A percentile compares a stretch with the other conserved stretches of the same genome.
phyloP scores from a whole-genome alignment of 2,888 invertebrate genomes.

The Ochlodes sylvanus region DNA sequence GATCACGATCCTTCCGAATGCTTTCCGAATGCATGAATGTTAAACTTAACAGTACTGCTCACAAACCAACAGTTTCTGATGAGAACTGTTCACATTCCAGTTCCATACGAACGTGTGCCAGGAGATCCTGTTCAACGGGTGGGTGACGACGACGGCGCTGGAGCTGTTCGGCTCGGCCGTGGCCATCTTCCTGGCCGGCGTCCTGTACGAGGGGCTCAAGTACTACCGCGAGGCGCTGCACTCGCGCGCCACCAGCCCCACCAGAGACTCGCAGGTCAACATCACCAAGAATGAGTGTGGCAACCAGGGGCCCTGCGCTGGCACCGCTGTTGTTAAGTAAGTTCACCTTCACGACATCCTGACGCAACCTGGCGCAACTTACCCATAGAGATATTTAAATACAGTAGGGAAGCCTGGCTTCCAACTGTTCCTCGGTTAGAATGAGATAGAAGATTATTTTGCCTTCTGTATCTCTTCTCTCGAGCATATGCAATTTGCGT shows the following conservation, averaged over 20 bases:
- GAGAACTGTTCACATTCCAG: conserved; percentile 68
- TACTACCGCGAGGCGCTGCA: conserved; percentile 87
- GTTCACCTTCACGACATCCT: conserved; percentile 44
- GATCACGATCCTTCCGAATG: no score
- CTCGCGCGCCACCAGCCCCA: conserved; percentile 57
- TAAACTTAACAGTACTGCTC: no score
- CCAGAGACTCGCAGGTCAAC: conserved; percentile 74
- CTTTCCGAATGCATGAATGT: no score
- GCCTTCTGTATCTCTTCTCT: no score
- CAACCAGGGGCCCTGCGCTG: conserved; percentile 63
- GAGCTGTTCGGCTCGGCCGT: conserved; percentile 95
- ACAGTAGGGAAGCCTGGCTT: no score
- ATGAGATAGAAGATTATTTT: no score
- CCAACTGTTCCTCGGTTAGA: no score
- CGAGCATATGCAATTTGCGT: no score
- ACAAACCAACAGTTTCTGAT: not conserved
- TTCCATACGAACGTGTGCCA: conserved; percentile 92
- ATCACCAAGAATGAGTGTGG: conserved; percentile 81
- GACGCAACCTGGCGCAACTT: no score
- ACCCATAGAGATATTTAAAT: no score
- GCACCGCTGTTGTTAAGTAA: conserved; percentile 74
- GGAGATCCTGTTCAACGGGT: conserved; percentile 91
- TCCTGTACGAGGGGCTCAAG: conserved; percentile 98
- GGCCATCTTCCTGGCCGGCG: conserved; percentile 94
- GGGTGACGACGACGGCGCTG: conserved; percentile 89